Evolutionary conservation across 1,140 invertebrate species (phyloP), one percentile per base, ranked within the genome.

Genomic region (Littorina saxatilis): DNA sequence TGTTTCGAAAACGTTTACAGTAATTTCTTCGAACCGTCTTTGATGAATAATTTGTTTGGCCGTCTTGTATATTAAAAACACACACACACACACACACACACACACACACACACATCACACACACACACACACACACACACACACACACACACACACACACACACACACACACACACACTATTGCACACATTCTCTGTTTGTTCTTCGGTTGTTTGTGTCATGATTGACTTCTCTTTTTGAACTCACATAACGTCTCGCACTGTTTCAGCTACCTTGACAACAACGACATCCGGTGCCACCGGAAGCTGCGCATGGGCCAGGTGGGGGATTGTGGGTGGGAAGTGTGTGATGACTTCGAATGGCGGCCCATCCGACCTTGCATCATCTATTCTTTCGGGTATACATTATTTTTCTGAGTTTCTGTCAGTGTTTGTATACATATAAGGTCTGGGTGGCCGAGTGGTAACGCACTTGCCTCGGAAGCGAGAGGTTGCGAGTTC

Each of bases 301-400:
- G 81, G 27, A 85, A 85, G n/a, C n/a, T 88, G 50, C 83, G 87
- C 29, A 83, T 90, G 20, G 88, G 88, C 3, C 76, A 83, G 3
- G 40, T 87, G 15, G 85, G 76, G 2, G 87, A 88, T 68, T 87
- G 88, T n/a, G 88, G 88, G 0, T 90, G 88, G 87, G 88, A 90
- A 55, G 79, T 90, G 15, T 90, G 88, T 85, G 87, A 86, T 76
- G 88, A 90, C 55, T 23, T 37, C 4, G 75, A 82, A 43, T 86
- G 79, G 73, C 73, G 85, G 66, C 88, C 87, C 11, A 23, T 15
- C 0, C 52, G 58, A 0, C 75, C 78, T 13, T 88, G 87, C 66
- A 68, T 90, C 35, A 85, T 88, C 15, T 90, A 88, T 66, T 90
- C 88, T 2, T 88, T 88, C 72, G 87, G 87, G 85, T 88, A 72